Evolutionary conservation across 2,888 invertebrate genomes (phyloP), one percentile per base, ranked within the genome.

Genomic region (Rhogogaster chlorosoma): DNA sequence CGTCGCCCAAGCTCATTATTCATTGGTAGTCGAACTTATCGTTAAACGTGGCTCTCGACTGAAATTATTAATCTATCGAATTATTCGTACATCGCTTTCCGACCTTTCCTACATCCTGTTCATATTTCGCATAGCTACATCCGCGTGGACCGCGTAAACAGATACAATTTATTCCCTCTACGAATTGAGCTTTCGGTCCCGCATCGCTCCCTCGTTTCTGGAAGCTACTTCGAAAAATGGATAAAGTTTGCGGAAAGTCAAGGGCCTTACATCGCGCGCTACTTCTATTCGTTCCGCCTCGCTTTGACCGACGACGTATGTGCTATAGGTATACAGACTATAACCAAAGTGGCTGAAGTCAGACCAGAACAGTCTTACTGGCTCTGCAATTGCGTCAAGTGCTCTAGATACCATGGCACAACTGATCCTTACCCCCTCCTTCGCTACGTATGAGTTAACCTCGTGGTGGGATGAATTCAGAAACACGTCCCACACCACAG

Each of bases 141-240:
- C 67, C 15, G 5, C 67, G 32, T 32, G 26, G 32, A 29, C 12
- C 73, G 42, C 73, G 73, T 73, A 73, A 73, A 73, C 73, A 73
- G 73, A 42, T 73, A 42, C 42, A 73, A 73, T 73, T 73, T 73
- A 73, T 73, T 26, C 26, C 45, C 73, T 32, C 32, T 67, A 32
- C 42, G 73, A 42, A 73, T 42, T 3, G 73, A 22, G 45, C 42
- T 45, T 22, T 32, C 1, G n/a, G 36, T 38, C n/a, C 10, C 38
- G 71, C 18, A 71, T 71, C n/a, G 38, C 22, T 45, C 38, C 42
- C 42, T 73, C 22, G 73, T 42, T 73, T 73, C 73, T 45, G 22
- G 4, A 67, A 67, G 67, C 67, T 67, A 67, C 67, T 67, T 67
- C 73, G 73, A 73, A 73, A 73, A 73, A 73, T 73, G 73, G 73